Conservation (phyloP, 2,888 invertebrate species). For the Hirtodrosophila trivittata region DNA sequence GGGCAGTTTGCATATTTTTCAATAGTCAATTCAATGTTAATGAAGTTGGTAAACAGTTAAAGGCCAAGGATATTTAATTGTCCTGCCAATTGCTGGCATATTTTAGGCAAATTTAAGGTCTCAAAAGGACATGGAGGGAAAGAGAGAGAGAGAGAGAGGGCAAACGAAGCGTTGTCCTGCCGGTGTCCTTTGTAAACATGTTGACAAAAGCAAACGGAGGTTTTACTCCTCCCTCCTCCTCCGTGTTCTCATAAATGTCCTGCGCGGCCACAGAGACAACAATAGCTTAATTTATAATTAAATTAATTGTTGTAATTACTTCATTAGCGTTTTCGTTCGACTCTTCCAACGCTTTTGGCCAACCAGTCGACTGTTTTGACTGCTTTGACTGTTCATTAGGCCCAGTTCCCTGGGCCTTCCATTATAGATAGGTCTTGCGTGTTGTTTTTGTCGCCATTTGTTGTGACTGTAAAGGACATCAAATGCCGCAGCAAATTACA, state of each 20-base stretch:
- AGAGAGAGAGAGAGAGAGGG: not conserved
- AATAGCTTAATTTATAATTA: conserved; percentile 81
- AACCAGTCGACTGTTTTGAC: not conserved
- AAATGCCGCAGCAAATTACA: conserved; percentile 79
- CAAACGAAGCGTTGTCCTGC: conserved; percentile 15
- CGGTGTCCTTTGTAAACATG: conserved; percentile 77
- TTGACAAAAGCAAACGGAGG: conserved; percentile 53
- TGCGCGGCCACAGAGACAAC: conserved; percentile 41
- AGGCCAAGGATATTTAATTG: conserved; percentile 37
- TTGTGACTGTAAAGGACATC: conserved; percentile 61
- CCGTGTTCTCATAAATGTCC: conserved; percentile 54
- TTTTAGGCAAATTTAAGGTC: conserved; percentile 37
- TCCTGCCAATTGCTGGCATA: conserved; percentile 21
- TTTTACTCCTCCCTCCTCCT: not conserved
- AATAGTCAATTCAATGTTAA: conserved; percentile 28
- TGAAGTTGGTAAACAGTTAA: conserved; percentile 32
- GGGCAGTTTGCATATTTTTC: conserved; percentile 19
- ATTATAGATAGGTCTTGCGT: conserved; percentile 33
- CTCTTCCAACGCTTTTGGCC: not conserved
- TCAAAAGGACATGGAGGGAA: not conserved
- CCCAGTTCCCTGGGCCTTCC: conserved; percentile 11
- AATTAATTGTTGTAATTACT: conserved; percentile 82
- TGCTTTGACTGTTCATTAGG: conserved; percentile 61
- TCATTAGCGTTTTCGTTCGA: conserved; percentile 73
- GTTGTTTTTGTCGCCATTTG: conserved; percentile 37